A percentile compares a stretch with the other conserved stretches of the same genome.
Conservation (phyloP, 2,888 invertebrate species). For the Netelia melanura region DNA sequence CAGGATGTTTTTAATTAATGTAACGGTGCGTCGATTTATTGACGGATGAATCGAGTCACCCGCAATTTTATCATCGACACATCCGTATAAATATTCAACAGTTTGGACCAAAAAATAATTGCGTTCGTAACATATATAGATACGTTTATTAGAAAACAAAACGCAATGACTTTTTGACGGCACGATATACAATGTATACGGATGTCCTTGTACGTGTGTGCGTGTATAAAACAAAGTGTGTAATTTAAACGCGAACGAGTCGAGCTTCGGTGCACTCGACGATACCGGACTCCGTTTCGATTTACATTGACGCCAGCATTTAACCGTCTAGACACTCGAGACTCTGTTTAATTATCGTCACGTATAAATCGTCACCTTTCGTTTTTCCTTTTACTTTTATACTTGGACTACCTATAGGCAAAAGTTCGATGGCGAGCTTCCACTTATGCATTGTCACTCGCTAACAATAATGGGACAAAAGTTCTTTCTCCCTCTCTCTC, state of each 20-base stretch:
- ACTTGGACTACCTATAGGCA: background rate
- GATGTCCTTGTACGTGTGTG: background rate
- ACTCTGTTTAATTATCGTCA: conserved; percentile 36
- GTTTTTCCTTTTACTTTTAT: background rate
- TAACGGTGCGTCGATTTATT: background rate
- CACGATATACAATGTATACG: background rate
- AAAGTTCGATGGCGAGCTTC: too few relatives aligned
- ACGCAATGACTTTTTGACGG: too few relatives aligned
- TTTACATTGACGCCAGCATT: conserved; percentile 61
- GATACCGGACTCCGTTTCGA: conserved; percentile 63
- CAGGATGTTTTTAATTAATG: background rate
- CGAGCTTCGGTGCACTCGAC: conserved; percentile 14
- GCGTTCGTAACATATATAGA: too few relatives aligned
- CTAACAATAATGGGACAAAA: background rate
- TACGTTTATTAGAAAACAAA: too few relatives aligned
- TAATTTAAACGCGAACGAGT: background rate
- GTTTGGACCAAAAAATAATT: too few relatives aligned
- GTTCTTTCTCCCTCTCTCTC: background rate
- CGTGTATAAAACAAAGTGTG: background rate
- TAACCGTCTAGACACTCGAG: conserved; percentile 46
- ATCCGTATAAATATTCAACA: too few relatives aligned
- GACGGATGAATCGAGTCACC: background rate
- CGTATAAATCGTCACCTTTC: conserved; percentile 8
- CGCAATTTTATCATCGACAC: background rate
- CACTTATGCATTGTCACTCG: background rate